These are phyloP conservation scores for Harpalus rubripes DNA, from an alignment of 2,888 invertebrate genomes.

Conservation along the genomic window DNA sequence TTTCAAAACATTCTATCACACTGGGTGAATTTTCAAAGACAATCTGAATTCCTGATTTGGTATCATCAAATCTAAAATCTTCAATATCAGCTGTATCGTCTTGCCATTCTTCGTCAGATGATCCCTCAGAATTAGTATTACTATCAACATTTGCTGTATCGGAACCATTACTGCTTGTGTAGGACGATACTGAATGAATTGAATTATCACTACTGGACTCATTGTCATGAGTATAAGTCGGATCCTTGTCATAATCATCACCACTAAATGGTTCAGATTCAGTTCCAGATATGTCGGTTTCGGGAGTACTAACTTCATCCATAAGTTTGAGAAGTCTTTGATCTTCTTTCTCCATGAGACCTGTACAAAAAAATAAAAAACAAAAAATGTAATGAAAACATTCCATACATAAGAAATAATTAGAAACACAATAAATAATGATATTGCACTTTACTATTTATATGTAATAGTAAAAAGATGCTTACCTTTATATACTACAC, in stretches of 20 bases:
- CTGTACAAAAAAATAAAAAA: slow-evolving; percentile 6
- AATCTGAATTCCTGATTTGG: slow-evolving; percentile 11
- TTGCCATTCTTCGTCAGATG: neutral
- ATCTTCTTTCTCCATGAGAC: slow-evolving; percentile 7
- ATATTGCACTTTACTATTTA: neutral
- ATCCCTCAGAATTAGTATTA: too few relatives aligned
- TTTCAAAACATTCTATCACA: slow-evolving; percentile 7
- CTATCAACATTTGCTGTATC: neutral
- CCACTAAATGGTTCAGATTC: slow-evolving; percentile 15
- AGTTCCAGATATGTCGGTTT: slow-evolving; percentile 1
- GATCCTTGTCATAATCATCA: slow-evolving; percentile 15
- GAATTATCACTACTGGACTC: slow-evolving; percentile 1
- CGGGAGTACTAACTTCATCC: slow-evolving; percentile 5
- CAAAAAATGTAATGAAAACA: neutral
- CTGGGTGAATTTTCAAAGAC: slow-evolving; percentile 10
- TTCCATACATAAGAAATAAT: too few relatives aligned
- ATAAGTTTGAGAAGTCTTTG: slow-evolving; percentile 11
- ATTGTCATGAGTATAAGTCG: slow-evolving; percentile 1
- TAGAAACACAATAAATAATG: neutral
- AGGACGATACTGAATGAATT: too few relatives aligned
- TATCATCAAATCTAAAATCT: slow-evolving; percentile 15
- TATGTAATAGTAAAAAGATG: slow-evolving; percentile 8
- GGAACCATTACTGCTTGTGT: neutral
- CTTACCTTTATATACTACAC: slow-evolving; percentile 10
- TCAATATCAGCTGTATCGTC: slow-evolving; percentile 7